Evolutionary conservation across 2,113 vertebrate genomes (phyloP), one percentile per base, ranked within the genome.

Genomic region (Cynopterus brachyotis): DNA sequence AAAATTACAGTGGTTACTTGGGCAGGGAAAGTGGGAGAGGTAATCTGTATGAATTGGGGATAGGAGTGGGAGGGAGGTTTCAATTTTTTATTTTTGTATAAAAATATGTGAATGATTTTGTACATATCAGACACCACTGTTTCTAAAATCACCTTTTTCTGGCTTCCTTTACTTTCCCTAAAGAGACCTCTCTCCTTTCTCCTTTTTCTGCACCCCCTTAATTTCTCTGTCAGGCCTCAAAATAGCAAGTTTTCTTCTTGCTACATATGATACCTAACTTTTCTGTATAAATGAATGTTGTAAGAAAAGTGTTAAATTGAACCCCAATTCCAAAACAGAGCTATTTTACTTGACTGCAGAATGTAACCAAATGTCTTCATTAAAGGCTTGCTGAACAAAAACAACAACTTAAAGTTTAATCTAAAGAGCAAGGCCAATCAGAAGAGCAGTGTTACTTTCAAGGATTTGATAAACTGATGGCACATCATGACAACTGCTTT

Each of bases 311-410:
- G 75, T 95, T 84, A 95, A 92, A 72, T 42, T 28, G 79, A 95
- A 91, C 80, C 80, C 90, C 37, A 81, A 4, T 94, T 96, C 96
- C 91, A 88, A 96, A 96, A 93, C 82, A 94, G 73, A 92, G 69
- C 70, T 85, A 66, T 92, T 87, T 73, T 73, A 11, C 30, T 92
- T 42, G 76, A 72, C 95, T 64, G 66, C 3, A 76, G 37, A 90
- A 37, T 45, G 42, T 75, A 87, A 76, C 45, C 67, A 83, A 90
- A 83, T 90, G 5, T 64, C 40, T 73, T 80, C 30, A 42, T 26
- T 72, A 87, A 73, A 57, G 30, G 9, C 26, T 69, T 57, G 42
- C 32, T 60, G 47, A 80, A 67, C 59, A 94, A 16, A 35, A 45
- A 32, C 7, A 35, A 42, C 53, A 57, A 64, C 22, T 60, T 40